Base-by-base conservation (phyloP, 1,140 invertebrate genomes). In the Drosophila nasuta region DNA sequence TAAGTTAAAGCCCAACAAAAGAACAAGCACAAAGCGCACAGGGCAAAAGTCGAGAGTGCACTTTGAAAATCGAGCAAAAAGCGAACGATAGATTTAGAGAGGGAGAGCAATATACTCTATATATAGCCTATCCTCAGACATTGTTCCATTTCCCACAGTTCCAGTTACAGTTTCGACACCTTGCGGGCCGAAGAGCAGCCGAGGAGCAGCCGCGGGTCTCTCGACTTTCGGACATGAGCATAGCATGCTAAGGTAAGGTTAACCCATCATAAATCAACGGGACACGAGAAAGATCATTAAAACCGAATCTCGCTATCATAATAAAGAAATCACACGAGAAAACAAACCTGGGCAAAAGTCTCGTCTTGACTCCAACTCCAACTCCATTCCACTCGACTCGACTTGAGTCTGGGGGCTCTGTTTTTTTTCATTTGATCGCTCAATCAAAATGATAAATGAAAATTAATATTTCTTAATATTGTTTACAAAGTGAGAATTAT, bases 391-490 rank as follows among this genome's bases (percentile, higher is more conserved):
- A 48, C 43, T 48, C 45, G 5, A 35, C 10, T 43, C 56, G 8
- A 20, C 10, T 63, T 30, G 28, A 48, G 8, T 49, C 35, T 59
- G 33, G 33, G 30, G 46, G 20, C 20, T 25, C 38, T 67, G 52
- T 11, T 60, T 82, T 89, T 81, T 60, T 82, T 89, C 79, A 86
- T 91, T 91, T 92, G 91, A 92, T 92, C 90, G 87, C 83, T 92
- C 91, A 91, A 91, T 92, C 91, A 92, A 91, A 92, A 92, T 92
- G 91, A 92, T 92, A 92, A 92, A 92, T 92, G 90, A 82, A 91
- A 91, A 92, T 92, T 91, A 92, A 92, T 92, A 92, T 92, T 92
- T 92, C 91, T 92, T 91, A 92, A 92, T 91, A 91, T 91, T 92
- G 91, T 89, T 92, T 92, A 92, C 91, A 91, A 92, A 92, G 91